Base-by-base conservation (phyloP, 1,140 invertebrate species). In the Procambarus clarkii region DNA sequence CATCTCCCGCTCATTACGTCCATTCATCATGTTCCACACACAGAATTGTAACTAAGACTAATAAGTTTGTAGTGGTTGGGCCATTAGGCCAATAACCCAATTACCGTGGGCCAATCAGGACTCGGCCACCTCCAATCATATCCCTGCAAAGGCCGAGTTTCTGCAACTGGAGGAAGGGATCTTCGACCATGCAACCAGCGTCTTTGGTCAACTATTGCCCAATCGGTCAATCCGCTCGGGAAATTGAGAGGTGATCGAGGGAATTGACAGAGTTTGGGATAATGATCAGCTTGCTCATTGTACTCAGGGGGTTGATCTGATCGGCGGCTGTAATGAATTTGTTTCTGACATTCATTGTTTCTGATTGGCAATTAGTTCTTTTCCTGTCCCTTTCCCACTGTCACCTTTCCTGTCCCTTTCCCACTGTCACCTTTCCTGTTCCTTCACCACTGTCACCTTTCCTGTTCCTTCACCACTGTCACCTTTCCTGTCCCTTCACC, bases 291-390 rank as follows among this genome's bases (percentile, higher is more conserved):
- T 34, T 54, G 3, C 11, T 24, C 48, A 21, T 24, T 81, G 77
- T 48, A 15, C 48, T 54, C 79, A 81, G 18, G 79, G 79, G 79
- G n/a, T n/a, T 50, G 34, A 81, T 81, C 24, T 54, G 45, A 54
- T 81, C 54, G 24, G 5, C 48, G 21, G 48, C 24, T n/a, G 21
- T 74, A 74, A 74, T 74, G 69, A 34, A 24, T 34, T n/a, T 24
- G 21, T 74, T 34, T 74, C n/a, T 74, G 69, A 3, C 69, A 74
- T 34, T 24, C 69, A 74, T 24, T 74, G n/a, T 74, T 74, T 74
- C 69, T 74, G 69, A 74, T 24, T 74, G 69, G 69, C n/a, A 74
- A 24, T 74, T 74, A 74, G 60, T 64, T 9, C 18, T 15, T 18
- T 64, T 64, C 60, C 60, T 64, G 60, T 64, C 60, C 18, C n/a